Evolutionary conservation across 2,113 vertebrate species (phyloP).

Genomic region (Ia io): DNA sequence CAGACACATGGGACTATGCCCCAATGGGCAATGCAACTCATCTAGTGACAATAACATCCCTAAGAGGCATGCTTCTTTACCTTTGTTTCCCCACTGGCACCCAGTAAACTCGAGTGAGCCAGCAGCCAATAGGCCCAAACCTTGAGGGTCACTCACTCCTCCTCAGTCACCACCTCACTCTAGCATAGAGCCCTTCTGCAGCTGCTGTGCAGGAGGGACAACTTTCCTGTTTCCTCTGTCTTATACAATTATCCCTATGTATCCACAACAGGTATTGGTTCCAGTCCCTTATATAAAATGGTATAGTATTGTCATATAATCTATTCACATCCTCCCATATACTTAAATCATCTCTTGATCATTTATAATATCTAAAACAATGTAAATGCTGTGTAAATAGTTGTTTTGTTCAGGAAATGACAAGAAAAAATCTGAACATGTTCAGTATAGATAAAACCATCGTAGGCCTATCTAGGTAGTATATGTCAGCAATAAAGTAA

Average conservation of each 20-base stretch:
- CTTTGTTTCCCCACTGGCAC: neutral
- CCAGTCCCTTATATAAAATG: neutral
- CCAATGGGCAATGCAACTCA: accelerated
- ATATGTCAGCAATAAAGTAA: neutral
- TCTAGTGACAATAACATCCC: neutral
- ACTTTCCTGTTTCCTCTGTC: neutral
- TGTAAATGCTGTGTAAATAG: neutral
- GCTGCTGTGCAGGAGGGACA: no score
- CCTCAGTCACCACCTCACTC: neutral
- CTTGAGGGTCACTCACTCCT: neutral
- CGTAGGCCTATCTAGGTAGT: neutral
- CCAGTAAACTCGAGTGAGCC: neutral
- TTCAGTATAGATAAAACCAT: neutral
- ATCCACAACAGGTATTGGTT: neutral
- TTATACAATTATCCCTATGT: neutral
- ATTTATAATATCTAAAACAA: neutral
- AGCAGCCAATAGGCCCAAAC: neutral
- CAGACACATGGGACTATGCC: neutral
- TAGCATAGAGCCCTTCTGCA: neutral
- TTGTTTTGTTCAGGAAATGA: neutral
- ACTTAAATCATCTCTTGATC: neutral
- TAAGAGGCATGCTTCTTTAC: neutral
- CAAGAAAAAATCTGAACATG: neutral
- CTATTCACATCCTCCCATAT: neutral
- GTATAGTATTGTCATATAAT: neutral